Conservation (phyloP, 1,140 invertebrate genomes). For the Brachionus calyciflorus region DNA sequence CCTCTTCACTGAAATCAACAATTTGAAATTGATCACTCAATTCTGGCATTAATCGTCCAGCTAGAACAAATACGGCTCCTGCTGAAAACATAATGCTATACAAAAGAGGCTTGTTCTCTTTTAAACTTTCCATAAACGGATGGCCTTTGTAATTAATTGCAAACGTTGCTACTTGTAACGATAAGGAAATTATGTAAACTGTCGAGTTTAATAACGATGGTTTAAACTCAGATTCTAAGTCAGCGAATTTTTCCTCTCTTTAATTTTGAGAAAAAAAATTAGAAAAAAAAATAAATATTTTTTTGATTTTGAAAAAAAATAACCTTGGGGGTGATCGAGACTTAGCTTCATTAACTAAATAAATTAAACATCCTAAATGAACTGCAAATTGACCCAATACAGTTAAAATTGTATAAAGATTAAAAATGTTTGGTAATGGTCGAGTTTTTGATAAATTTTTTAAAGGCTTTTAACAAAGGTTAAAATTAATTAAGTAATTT, state of each 20-base stretch:
- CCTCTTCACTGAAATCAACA: conserved; percentile 60
- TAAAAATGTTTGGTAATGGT: conserved; percentile 97
- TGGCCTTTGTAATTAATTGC: conserved; percentile 98
- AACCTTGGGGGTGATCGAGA: conserved; percentile 48
- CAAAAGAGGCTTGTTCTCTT: conserved; percentile 83
- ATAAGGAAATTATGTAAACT: conserved; percentile 95
- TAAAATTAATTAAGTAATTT: neutral
- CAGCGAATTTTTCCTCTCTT: conserved; percentile 60
- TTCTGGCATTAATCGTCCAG: conserved; percentile 73
- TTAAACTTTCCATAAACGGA: conserved; percentile 95
- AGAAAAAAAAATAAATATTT: neutral
- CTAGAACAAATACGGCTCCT: conserved; percentile 71
- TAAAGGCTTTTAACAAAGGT: conserved; percentile 71
- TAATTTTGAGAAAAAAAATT: neutral
- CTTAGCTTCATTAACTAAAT: conserved; percentile 68
- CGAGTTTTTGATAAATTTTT: conserved; percentile 86
- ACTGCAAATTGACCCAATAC: conserved; percentile 90
- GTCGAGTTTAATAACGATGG: conserved; percentile 93
- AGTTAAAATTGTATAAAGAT: conserved; percentile 91
- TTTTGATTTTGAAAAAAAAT: neutral
- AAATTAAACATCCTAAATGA: conserved; percentile 87
- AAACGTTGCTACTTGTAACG: conserved; percentile 94
- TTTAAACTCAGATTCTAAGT: conserved; percentile 82
- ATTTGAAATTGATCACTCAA: conserved; percentile 80
- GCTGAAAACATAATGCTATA: conserved; percentile 78